Percentiles rank a stretch among this genome's conserved stretches.
phyloP scores from a whole-genome alignment of 2,797 vertebrate genomes.

The Sebastes vulpes region DNA sequence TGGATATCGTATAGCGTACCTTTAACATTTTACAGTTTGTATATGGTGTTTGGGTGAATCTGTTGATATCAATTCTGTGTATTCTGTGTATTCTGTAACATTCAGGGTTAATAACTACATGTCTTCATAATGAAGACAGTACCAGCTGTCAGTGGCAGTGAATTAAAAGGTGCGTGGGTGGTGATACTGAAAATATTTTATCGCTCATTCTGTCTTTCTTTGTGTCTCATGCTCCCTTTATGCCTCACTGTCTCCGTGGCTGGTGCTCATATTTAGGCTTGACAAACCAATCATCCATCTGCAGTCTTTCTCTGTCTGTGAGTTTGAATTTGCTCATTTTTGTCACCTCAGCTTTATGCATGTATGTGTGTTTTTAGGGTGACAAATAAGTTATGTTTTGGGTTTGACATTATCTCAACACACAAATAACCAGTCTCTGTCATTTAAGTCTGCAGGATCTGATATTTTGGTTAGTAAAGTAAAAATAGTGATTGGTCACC shows the following conservation, averaged over 20 bases:
- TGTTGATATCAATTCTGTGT: too few relatives aligned
- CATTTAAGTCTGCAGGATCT: background rate
- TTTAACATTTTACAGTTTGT: too few relatives aligned
- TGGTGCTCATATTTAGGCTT: background rate
- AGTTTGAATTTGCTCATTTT: background rate
- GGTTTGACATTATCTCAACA: background rate
- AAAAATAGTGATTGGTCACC: background rate
- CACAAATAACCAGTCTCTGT: background rate
- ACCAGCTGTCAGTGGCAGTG: background rate
- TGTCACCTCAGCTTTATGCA: background rate
- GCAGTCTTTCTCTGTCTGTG: background rate
- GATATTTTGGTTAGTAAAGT: background rate
- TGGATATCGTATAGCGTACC: too few relatives aligned
- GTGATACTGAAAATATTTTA: conserved; percentile 23
- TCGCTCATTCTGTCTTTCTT: background rate
- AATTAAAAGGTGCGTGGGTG: conserved; percentile 17
- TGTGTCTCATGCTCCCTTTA: background rate
- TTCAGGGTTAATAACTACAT: background rate
- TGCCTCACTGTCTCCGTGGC: background rate
- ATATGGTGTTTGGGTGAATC: background rate
- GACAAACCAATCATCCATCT: conserved; percentile 2
- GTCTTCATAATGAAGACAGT: background rate
- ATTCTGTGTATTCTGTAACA: background rate
- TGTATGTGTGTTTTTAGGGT: background rate
- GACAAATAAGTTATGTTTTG: background rate